Conservation (phyloP, 2,797 vertebrate species). For the Carduelis carduelis region DNA sequence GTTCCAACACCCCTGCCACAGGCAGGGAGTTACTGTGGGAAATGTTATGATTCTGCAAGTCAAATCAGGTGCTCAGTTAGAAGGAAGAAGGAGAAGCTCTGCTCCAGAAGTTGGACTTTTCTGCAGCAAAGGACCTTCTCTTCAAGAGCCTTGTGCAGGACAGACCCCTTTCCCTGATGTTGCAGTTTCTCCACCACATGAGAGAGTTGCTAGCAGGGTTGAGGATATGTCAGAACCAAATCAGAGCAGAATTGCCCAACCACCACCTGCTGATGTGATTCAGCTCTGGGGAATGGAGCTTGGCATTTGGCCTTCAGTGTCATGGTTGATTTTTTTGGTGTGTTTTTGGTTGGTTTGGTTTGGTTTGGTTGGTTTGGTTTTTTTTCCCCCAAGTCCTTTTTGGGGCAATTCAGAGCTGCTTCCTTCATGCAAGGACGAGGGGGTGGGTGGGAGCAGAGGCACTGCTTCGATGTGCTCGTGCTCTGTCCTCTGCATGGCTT, state of each 20-base stretch:
- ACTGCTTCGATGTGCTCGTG: background rate
- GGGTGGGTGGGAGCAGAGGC: constrained; percentile 2
- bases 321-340: accelerated
- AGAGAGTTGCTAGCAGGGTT: background rate
- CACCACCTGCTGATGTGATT: background rate
- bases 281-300: background rate
- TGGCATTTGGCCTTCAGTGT: background rate
- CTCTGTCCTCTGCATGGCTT: constrained; percentile 6
- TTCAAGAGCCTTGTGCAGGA: background rate
- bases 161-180: background rate
- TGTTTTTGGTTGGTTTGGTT: background rate
- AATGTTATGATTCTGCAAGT: background rate
- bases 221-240: background rate
- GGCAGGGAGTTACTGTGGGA: background rate
- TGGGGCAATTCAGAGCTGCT: background rate
- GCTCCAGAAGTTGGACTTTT: background rate
- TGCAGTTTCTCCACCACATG: constrained; percentile 3
- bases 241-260: background rate
- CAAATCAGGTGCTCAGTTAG: background rate
- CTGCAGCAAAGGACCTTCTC: background rate
- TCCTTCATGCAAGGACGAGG: background rate
- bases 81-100: background rate
- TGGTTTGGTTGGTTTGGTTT: background rate
- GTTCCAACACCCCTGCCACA: background rate
- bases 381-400: background rate